phyloP scores from a whole-genome alignment of 2,797 vertebrate species.

The Pelochelys cantorii region DNA sequence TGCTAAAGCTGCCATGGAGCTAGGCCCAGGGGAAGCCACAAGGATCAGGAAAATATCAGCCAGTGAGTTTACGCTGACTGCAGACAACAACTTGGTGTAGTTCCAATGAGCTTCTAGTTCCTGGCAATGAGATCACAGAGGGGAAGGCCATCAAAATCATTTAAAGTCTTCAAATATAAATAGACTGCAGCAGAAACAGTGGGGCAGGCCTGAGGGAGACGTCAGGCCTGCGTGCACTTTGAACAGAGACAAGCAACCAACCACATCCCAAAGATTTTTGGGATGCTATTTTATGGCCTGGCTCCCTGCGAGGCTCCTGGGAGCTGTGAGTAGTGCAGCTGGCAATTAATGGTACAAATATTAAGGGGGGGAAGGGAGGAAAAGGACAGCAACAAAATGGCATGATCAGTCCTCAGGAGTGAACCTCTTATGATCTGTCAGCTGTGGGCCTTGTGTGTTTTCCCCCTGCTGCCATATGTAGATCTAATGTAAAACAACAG shows the following conservation, averaged over 20 bases:
- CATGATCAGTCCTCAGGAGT: neutral
- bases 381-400: neutral
- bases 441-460: neutral
- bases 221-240: neutral
- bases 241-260: neutral
- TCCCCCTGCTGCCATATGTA: neutral
- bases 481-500: neutral
- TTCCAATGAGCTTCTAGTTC: slow-evolving; percentile 35
- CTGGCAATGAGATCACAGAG: slow-evolving; percentile 46
- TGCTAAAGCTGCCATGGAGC: neutral
- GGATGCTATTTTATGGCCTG: neutral
- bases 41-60: slow-evolving; percentile 2
- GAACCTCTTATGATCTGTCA: neutral
- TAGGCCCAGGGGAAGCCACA: slow-evolving; percentile 19
- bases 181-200: slow-evolving; percentile 5
- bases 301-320: neutral
- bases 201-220: neutral
- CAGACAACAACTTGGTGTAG: slow-evolving; percentile 36
- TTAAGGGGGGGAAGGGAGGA: neutral
- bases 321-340: neutral
- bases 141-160: slow-evolving; percentile 41
- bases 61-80: neutral
- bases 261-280: neutral
- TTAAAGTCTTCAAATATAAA: slow-evolving; percentile 41
- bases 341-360: neutral